These are phyloP conservation scores for Napeogenes sylphis DNA, from an alignment of 2,888 invertebrate genomes.

Conservation along the genomic window DNA sequence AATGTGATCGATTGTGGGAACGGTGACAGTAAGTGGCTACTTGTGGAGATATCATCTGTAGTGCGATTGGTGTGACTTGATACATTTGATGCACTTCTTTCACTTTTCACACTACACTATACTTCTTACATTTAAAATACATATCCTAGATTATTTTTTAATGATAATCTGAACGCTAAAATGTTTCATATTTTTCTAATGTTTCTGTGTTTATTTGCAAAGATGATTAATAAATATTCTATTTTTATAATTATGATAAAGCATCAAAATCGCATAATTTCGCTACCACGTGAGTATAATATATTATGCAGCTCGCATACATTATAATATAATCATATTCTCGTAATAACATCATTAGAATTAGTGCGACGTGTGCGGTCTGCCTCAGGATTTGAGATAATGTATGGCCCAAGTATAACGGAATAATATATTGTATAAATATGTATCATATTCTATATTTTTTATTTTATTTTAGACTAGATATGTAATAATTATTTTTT, in stretches of 20 bases:
- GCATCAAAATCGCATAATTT: constrained; percentile 43
- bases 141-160: too few species aligned
- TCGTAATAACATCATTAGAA: constrained; percentile 77
- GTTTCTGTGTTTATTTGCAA: too few species aligned
- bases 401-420: background rate
- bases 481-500: background rate
- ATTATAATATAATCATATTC: constrained; percentile 74
- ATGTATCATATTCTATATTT: background rate
- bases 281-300: constrained; percentile 53
- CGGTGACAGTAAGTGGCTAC: constrained; percentile 71
- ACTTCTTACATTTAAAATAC: too few species aligned
- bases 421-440: background rate
- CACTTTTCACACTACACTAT: too few species aligned
- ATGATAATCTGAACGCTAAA: background rate
- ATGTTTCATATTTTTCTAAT: background rate
- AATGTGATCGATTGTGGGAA: constrained; percentile 76
- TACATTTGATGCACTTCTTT: background rate
- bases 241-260: constrained; percentile 24
- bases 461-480: background rate
- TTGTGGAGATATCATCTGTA: constrained; percentile 56
- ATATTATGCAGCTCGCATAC: constrained; percentile 71
- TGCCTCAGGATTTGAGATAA: constrained; percentile 30
- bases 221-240: background rate
- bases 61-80: background rate
- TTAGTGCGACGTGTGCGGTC: constrained; percentile 75